Conservation (phyloP, 1,140 invertebrate species). For the Colletes latitarsis region DNA sequence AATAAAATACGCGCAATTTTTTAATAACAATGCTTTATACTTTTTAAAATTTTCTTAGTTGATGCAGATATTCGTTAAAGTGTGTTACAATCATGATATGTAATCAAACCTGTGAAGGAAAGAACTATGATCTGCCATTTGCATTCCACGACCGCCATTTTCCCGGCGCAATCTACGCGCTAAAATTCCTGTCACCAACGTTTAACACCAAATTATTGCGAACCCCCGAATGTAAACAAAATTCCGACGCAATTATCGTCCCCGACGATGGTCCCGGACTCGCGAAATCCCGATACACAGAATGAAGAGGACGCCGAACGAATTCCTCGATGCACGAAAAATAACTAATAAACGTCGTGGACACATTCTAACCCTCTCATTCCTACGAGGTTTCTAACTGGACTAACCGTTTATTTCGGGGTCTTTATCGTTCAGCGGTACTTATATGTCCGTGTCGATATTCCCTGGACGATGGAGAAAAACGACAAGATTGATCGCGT, state of each 20-base stretch:
- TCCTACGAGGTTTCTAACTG: not conserved
- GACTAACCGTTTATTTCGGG: not conserved
- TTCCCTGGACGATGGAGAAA: constrained; percentile 52
- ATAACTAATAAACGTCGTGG: not conserved
- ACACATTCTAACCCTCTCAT: not conserved
- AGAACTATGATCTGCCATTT: no score
- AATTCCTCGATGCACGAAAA: not conserved
- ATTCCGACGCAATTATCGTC: not conserved
- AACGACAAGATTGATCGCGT: constrained; percentile 68
- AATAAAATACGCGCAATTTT: no score
- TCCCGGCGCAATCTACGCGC: not conserved
- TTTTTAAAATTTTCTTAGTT: no score
- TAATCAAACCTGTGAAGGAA: no score
- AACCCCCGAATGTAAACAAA: not conserved
- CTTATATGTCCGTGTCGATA: constrained; percentile 39
- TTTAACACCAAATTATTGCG: not conserved
- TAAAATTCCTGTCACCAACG: not conserved
- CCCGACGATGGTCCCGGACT: not conserved
- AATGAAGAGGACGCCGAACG: not conserved
- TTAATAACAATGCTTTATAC: no score
- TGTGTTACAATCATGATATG: no score
- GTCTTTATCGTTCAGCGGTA: constrained; percentile 27
- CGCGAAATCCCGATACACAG: not conserved
- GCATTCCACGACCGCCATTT: no score
- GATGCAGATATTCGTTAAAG: no score